Evolutionary conservation across 2,797 vertebrate species (phyloP), one percentile per base, ranked within the genome.

Genomic region (Urophycis tenuis): DNA sequence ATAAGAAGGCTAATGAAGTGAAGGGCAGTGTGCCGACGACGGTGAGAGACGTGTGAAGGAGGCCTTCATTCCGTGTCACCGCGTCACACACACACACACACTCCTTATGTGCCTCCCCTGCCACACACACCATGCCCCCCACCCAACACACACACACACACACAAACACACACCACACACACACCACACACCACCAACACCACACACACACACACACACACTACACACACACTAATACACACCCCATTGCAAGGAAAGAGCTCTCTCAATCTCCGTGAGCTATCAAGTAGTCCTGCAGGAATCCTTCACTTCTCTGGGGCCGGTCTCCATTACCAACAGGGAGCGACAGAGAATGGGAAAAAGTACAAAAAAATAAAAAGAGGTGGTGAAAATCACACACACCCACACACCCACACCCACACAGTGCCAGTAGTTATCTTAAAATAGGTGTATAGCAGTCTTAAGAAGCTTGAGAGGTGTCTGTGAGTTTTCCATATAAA

Each of bases 251-350:
- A 88, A 86, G 84, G 87, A 91, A 91, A 89, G 89, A 89, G 87
- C 85, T 90, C 87, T 87, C 88, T 88, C 89, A 90, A 92, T 92
- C 91, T 92, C 82, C 83, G 86, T 88, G 88, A 92, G 91, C 88
- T 90, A 92, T 93, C 90, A 92, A 87, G 92, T 92, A 90, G 92
- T 92, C 91, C 91, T 90, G 78, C 82, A 86, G 88, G 88, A 90
- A 89, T 91, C 89, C 87, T 91, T 90, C 87, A 88, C 87, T 89
- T 87, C 87, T 88, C 29, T 6, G n/a, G n/a, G 9, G n/a, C 84
- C 82, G 83, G 80, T 89, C 88, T 90, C 83, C 81, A 90, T 89
- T 88, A 85, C 85, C 87, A 84, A 84, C 77, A 80, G 80, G 85
- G 79, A 80, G 79, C 53, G 81, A 72, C 78, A 80, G 67, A 80